phyloP scores from a whole-genome alignment of 2,797 vertebrate species.

The Chanos chanos region DNA sequence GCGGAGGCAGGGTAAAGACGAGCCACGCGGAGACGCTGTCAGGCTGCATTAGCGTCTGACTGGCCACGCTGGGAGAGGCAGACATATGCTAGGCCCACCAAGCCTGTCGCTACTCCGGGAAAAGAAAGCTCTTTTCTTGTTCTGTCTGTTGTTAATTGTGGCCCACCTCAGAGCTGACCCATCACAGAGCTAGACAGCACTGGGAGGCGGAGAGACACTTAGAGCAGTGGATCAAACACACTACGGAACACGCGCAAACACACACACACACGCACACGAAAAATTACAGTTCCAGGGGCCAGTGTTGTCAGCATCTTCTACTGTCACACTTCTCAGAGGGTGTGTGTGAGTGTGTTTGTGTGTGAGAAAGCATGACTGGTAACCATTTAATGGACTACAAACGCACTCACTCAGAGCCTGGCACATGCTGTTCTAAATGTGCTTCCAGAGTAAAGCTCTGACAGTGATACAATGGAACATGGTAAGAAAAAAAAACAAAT shows the following conservation, averaged over 20 bases:
- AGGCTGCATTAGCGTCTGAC: constrained; percentile 74
- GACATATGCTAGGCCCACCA: constrained; percentile 51
- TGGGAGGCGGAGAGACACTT: constrained; percentile 19
- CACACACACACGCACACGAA: constrained; percentile 13
- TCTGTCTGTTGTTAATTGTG: constrained; percentile 38
- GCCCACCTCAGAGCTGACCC: constrained; percentile 19
- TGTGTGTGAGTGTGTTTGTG: background rate
- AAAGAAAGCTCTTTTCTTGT: constrained; percentile 32
- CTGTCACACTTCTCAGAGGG: constrained; percentile 29
- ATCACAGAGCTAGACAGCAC: constrained; percentile 28
- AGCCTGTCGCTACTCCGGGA: constrained; percentile 12
- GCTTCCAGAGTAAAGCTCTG: too few relatives aligned
- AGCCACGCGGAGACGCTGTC: constrained; percentile 79
- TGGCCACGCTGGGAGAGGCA: constrained; percentile 64
- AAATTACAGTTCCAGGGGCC: constrained; percentile 21
- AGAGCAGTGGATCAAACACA: constrained; percentile 29
- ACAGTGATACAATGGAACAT: too few relatives aligned
- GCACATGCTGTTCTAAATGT: too few relatives aligned
- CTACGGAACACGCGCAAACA: constrained; percentile 16
- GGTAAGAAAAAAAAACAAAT: too few relatives aligned
- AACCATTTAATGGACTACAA: too few relatives aligned
- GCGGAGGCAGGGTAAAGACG: constrained; percentile 85
- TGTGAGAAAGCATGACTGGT: background rate
- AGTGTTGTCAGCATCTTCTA: background rate
- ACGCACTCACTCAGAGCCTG: too few relatives aligned